Evolutionary conservation across 2,113 vertebrate genomes (phyloP), one percentile per base, ranked within the genome.

Genomic region (Syrmaticus mikado): DNA sequence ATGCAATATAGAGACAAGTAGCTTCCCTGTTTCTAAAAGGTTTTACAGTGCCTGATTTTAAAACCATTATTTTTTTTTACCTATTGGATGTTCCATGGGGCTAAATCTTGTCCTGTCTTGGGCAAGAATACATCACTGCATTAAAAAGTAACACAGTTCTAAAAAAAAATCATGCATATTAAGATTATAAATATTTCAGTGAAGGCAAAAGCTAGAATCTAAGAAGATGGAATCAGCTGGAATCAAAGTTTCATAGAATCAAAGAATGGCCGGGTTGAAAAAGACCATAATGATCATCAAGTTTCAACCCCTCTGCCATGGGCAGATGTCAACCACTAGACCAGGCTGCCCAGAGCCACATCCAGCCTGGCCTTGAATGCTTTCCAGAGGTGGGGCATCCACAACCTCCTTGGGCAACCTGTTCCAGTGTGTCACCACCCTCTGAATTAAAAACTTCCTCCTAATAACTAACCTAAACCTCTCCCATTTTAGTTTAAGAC

Each of bases 121-220:
- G 13, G 17, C 6, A 91, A 45, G 34, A 79, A 48, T 15, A 24
- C 16, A 38, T 27, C 5, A 65, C 12, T 32, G 25, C 25, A 65
- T 13, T n/a, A n/a, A 14, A 46, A 78, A 60, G 4, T 22, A 64
- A 72, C 46, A 13, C 4, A 32, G 10, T 11, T 6, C 66, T n/a
- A 5, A 4, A 32, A 43, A 45, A 41, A 24, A 40, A 16, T 13
- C 3, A 62, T 1, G 19, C 0, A 1, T 9, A 11, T 41, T 19
- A 82, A 14, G 19, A 77, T 9, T 75, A 4, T 50, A 48, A 90
- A 52, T 6, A 80, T 7, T 85, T 68, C 9, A 7, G 4, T 41
- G 43, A 64, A 90, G 13, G 28, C 6, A 80, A 71, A 85, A 46
- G 4, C 65, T 90, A 14, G 4, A 52, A 27, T 52, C 25, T 57